Evolutionary conservation across 1,140 invertebrate species (phyloP), one percentile per base, ranked within the genome.

Genomic region (Tetramorium alpestre): DNA sequence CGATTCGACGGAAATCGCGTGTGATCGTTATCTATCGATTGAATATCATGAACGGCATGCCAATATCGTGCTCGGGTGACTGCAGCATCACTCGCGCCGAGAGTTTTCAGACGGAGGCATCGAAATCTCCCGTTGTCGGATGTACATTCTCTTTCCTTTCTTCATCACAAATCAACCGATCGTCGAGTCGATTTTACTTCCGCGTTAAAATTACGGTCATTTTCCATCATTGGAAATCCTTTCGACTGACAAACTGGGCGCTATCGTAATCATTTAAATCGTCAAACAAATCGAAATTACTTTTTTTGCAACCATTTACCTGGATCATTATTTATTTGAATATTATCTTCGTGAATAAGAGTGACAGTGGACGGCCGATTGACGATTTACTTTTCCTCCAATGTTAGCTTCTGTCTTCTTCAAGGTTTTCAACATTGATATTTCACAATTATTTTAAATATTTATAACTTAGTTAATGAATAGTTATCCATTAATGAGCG

Each of bases 51-150:
- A 47, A 47, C 51, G 51, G 51, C 13, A n/a, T 54, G 41, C 11
- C 25, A 85, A 49, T 51, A 54, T 85, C 82, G 25, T 22, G 13
- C 7, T 13, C 5, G 44, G 18, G 25, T 47, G 69, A 84, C n/a
- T 58, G 54, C 80, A 84, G 44, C 80, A 84, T 60, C 69, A 82
- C 8, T 84, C 25, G 69, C 77, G 78, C 6, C 28, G 70, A 70
- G 65, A 87, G 84, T 87, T 87, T 85, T 69, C 69, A 44, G 64
- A 70, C 65, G 47, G 41, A 65, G 86, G 86, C 86, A 87, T 87
- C 80, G 87, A 89, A 89, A 70, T 88, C 87, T 88, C 87, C 87
- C 54, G 41, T 58, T 7, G 41, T 56, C 41, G 25, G 41, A 82
- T n/a, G 38, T n/a, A 11, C 85, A 41, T 22, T 51, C 75, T 58